Evolutionary conservation across 2,888 invertebrate species (phyloP).

Genomic region (Acholoe squamosa): DNA sequence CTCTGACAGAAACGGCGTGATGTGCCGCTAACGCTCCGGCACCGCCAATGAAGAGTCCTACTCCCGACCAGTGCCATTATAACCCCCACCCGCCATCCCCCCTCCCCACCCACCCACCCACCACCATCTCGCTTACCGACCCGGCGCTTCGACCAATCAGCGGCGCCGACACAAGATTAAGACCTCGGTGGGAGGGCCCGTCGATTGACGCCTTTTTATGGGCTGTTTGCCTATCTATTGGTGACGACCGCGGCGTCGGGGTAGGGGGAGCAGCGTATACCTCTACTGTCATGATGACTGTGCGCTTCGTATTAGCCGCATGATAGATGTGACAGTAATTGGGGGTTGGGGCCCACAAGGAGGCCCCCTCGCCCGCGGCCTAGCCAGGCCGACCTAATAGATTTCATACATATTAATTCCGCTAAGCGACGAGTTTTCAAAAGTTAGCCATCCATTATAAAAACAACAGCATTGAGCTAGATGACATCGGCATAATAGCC

Average conservation of each 20-base stretch:
- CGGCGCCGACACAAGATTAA: conserved; percentile 2
- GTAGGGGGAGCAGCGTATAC: not conserved
- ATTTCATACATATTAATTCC: conserved; percentile 62
- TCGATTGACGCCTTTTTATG: conserved; percentile 56
- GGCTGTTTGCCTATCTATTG: conserved; percentile 60
- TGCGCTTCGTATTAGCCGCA: conserved; percentile 18
- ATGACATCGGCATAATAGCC: not conserved
- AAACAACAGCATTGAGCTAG: conserved; percentile 18
- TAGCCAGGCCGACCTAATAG: conserved; percentile 4
- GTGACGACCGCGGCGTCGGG: not conserved
- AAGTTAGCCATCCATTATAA: conserved; percentile 57
- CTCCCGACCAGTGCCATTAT: conserved; percentile 18
- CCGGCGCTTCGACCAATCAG: conserved; percentile 51
- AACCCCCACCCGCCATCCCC: conserved; percentile 16
- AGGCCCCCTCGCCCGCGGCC: conserved; percentile 4
- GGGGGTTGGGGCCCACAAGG: conserved; percentile 6
- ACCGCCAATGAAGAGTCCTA: conserved; percentile 8
- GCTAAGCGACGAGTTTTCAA: conserved; percentile 58
- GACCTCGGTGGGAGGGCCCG: conserved; percentile 51
- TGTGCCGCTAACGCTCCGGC: not conserved
- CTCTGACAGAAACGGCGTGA: too few relatives aligned
- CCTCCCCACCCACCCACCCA: not conserved
- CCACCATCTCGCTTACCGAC: not conserved
- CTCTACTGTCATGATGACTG: conserved; percentile 38
- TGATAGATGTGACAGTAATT: conserved; percentile 62